These are phyloP conservation scores for Tillus elongatus DNA, from an alignment of 2,888 invertebrate genomes.

Conservation along the genomic window DNA sequence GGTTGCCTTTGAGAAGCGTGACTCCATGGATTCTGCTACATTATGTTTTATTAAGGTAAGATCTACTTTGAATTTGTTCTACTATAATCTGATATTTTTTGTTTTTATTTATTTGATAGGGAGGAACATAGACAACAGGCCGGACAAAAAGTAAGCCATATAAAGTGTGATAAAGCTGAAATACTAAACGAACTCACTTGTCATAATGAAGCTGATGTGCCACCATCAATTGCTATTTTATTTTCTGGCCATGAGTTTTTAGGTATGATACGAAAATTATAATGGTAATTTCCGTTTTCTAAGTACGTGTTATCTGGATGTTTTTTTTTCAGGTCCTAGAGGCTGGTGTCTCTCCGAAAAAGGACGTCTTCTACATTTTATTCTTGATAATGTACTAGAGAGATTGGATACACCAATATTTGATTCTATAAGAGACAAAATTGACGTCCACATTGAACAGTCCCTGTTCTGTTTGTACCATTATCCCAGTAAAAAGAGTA, in stretches of 20 bases:
- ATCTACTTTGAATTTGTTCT: constrained; percentile 6
- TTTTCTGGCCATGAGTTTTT: constrained; percentile 79
- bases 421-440: constrained; percentile 54
- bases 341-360: constrained; percentile 72
- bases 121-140: constrained; percentile 61
- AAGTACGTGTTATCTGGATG: background rate
- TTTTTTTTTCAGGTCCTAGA: constrained; percentile 42
- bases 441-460: constrained; percentile 77
- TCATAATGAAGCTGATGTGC: constrained; percentile 52
- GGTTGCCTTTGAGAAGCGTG: constrained; percentile 61
- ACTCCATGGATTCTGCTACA: constrained; percentile 79
- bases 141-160: constrained; percentile 37
- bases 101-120: constrained; percentile 32
- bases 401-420: constrained; percentile 57
- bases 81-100: background rate
- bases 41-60: constrained; percentile 58
- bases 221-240: constrained; percentile 65
- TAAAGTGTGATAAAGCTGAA: constrained; percentile 29
- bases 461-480: constrained; percentile 77
- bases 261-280: constrained; percentile 47
- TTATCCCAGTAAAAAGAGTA: constrained; percentile 65
- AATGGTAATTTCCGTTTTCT: background rate
- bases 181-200: constrained; percentile 38
- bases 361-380: constrained; percentile 70
- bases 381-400: constrained; percentile 64